Evolutionary conservation across 2,113 vertebrate species (phyloP), one percentile per base, ranked within the genome.

Genomic region (Ivindomyrus marchei): DNA sequence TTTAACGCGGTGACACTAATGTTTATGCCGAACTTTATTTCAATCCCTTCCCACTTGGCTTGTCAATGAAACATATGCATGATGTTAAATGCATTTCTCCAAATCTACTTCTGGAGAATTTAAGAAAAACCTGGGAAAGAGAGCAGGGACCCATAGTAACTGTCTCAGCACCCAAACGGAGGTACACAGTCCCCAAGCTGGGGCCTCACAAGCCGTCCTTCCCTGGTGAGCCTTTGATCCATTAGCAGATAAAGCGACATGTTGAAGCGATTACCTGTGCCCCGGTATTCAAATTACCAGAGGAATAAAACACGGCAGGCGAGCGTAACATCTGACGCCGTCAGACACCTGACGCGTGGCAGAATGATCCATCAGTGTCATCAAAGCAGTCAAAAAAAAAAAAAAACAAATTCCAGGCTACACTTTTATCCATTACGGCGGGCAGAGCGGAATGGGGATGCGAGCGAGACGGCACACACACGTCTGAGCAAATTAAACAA

Each of bases 221-320:
- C 74, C 74, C 4, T 42, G 74, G 36, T 5, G 36, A 80, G 74
- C 74, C 45, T 88, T 62, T 66, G 77, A 90, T 95, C 93, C 93
- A 92, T 91, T 91, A 62, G 84, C 5, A 50, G 88, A 92, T 94
- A 92, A 94, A 91, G 49, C 62, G 93, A 94, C 94, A 92, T 93
- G 92, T 90, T 94, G 91, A 95, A 91, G 90, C 93, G 92, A 94
- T 93, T 93, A 91, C 93, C 92, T 93, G 92, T 94, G 93, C 91
- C 92, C 92, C 90, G 21, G 45, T 21, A 94, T 94, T 93, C 87
- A 91, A 95, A 94, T 94, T 92, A 90, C 90, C 77, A 87, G 87
- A 91, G 93, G 94, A 94, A 94, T 95, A 93, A 95, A 93, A 94
- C 91, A 94, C 93, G 93, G 95, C 94, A 94, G 95, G 94, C 93